A percentile compares a stretch with the other conserved stretches of the same genome.
Evolutionary conservation across 1,140 invertebrate species (phyloP).

Genomic region (Drosophila sulfurigaster): DNA sequence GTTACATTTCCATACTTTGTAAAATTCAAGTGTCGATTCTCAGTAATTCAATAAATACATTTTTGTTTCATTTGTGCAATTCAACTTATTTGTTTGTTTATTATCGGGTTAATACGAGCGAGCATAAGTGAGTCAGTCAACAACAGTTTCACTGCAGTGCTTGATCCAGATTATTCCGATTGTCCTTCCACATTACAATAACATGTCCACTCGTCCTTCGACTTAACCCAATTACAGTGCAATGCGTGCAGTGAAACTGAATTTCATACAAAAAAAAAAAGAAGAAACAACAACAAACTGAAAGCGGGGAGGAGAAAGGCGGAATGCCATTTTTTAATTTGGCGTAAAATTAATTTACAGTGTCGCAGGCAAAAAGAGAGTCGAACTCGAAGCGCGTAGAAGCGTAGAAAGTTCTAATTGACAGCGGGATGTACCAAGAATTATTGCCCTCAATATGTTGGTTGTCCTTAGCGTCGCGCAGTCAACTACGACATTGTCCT

Average conservation of each 20-base stretch:
- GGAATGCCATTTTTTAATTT: slow-evolving; percentile 58
- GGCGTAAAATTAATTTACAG: slow-evolving; percentile 59
- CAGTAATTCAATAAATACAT: no score
- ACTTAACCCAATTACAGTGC: slow-evolving; percentile 34
- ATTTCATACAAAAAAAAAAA: background rate
- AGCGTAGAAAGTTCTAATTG: slow-evolving; percentile 63
- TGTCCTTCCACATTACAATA: background rate
- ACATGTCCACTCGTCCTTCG: slow-evolving; percentile 23
- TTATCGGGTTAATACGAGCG: background rate
- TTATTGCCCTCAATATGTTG: slow-evolving; percentile 65
- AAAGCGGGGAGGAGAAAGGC: background rate
- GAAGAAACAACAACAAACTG: background rate
- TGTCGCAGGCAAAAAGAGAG: slow-evolving; percentile 22
- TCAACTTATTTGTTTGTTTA: no score
- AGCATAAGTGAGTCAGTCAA: background rate
- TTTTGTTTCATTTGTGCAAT: no score
- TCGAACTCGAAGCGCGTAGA: slow-evolving; percentile 14
- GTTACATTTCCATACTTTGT: no score
- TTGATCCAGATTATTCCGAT: background rate
- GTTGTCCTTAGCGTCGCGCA: slow-evolving; percentile 6
- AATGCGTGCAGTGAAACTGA: background rate
- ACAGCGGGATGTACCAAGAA: slow-evolving; percentile 67
- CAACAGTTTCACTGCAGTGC: background rate
- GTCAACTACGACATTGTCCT: background rate
- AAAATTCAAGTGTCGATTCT: no score